phyloP scores from a whole-genome alignment of 2,113 vertebrate species.

The Calyptommatus sinebrachiatus region DNA sequence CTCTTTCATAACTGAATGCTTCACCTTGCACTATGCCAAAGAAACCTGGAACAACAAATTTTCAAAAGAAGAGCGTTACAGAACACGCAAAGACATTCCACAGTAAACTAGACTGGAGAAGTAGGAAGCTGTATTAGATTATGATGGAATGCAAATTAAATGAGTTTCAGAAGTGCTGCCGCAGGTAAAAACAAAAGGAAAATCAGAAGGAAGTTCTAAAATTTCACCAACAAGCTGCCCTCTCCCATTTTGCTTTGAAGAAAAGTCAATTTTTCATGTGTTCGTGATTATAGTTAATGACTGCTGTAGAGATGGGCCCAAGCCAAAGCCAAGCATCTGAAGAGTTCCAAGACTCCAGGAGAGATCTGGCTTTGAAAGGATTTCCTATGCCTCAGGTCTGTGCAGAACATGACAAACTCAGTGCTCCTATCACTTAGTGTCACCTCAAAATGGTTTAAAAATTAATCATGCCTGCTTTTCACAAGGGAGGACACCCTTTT shows the following conservation, averaged over 20 bases:
- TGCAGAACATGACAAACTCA: conserved; percentile 5
- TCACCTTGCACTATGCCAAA: not conserved
- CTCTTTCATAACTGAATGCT: conserved; percentile 7
- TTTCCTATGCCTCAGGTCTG: conserved; percentile 18
- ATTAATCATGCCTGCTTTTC: not conserved
- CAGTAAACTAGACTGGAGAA: conserved; percentile 2
- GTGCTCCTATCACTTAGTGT: not conserved
- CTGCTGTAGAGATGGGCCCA: conserved; percentile 20
- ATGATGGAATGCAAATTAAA: conserved; percentile 31
- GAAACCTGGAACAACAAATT: not conserved
- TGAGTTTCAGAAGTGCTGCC: conserved; percentile 29
- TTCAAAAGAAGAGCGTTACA: not conserved
- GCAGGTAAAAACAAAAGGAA: conserved; percentile 35
- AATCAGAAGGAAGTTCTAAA: conserved; percentile 36
- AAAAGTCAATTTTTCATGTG: conserved; percentile 28
- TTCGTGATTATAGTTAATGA: conserved; percentile 32
- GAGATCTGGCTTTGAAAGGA: conserved; percentile 13
- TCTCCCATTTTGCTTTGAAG: conserved; percentile 24
- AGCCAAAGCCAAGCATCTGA: conserved; percentile 23
- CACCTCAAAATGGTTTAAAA: not conserved
- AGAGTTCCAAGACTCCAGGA: conserved; percentile 13
- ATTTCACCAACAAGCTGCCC: conserved; percentile 24
- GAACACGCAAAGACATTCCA: not conserved
- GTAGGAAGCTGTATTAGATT: conserved; percentile 25
- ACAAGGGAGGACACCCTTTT: not conserved